Evolutionary conservation across 2,113 vertebrate species (phyloP).

Genomic region (Notothenia rossii): DNA sequence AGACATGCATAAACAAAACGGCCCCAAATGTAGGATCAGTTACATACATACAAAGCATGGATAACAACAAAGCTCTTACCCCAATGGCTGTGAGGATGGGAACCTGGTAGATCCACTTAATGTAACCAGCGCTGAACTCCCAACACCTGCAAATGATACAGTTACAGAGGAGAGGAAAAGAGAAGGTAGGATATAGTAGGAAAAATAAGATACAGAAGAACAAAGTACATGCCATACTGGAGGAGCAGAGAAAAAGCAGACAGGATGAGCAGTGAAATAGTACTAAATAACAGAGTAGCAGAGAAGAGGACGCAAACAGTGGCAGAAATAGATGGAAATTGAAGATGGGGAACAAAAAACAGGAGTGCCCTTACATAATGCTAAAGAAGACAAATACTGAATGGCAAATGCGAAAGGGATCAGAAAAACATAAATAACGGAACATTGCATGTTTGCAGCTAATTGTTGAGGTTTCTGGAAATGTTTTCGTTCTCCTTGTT

Average conservation of each 20-base stretch:
- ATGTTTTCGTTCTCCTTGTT: neutral
- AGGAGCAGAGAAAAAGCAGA: neutral
- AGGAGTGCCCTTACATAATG: neutral
- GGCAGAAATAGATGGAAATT: neutral
- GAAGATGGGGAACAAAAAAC: neutral
- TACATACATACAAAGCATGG: neutral
- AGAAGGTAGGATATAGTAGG: neutral
- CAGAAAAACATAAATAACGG: neutral
- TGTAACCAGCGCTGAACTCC: conserved; percentile 88
- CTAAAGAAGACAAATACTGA: neutral
- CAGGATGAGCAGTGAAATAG: neutral
- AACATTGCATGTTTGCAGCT: neutral
- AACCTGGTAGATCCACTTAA: conserved; percentile 93
- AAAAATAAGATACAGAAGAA: neutral
- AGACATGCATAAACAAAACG: neutral
- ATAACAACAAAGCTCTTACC: conserved; percentile 73
- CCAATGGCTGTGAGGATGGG: conserved; percentile 90
- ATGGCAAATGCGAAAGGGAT: neutral
- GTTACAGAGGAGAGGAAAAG: neutral
- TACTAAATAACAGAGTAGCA: neutral
- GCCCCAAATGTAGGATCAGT: neutral
- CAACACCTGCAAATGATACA: conserved; percentile 84
- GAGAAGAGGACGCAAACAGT: neutral
- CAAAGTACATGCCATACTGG: neutral
- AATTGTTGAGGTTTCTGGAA: neutral